These are phyloP conservation scores for Chlorocebus sabaeus DNA, from an alignment of 2,113 vertebrate species.

Conservation along the genomic window DNA sequence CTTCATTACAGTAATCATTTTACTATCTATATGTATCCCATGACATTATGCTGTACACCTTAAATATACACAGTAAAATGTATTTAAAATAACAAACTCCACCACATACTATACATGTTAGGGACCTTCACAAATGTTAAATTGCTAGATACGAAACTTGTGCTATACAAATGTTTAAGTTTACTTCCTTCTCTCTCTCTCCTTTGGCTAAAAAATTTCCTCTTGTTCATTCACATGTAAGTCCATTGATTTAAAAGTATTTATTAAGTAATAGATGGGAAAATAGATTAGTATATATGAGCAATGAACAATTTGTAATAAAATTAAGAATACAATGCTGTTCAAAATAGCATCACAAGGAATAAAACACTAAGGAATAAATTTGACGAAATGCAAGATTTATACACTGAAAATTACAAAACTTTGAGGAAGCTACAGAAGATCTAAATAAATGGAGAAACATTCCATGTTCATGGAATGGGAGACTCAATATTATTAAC, in stretches of 20 bases:
- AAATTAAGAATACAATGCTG: slow-evolving; percentile 20
- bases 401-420: background rate
- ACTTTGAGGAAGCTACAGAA: background rate
- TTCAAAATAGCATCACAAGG: slow-evolving; percentile 8
- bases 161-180: background rate
- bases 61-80: background rate
- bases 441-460: background rate
- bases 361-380: background rate
- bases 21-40: background rate
- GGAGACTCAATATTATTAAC: background rate
- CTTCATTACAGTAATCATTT: background rate
- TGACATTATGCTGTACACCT: background rate
- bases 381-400: background rate
- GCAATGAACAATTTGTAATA: background rate
- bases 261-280: background rate
- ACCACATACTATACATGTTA: background rate
- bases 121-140: background rate
- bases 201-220: background rate
- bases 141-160: background rate
- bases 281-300: background rate
- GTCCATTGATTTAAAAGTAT: slow-evolving; percentile 16
- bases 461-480: background rate
- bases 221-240: slow-evolving; percentile 33
- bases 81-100: background rate
- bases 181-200: background rate